phyloP scores from a whole-genome alignment of 2,113 vertebrate genomes.

The Nycticryphes semicollaris region DNA sequence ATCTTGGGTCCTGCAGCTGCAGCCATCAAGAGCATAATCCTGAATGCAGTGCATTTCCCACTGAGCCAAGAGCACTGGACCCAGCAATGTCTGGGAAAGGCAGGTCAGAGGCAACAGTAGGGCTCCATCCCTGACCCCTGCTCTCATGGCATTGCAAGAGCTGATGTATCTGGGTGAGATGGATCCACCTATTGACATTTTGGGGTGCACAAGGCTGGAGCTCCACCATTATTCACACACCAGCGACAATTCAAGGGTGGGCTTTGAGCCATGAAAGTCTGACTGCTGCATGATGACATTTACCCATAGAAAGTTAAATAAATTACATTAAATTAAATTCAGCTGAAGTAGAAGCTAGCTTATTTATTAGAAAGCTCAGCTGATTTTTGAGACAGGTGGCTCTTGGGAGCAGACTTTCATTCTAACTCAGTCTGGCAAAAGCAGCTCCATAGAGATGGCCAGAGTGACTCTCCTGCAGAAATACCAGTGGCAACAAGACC shows the following conservation, averaged over 20 bases:
- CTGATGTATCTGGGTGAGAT: neutral
- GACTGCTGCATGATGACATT: slow-evolving; percentile 11
- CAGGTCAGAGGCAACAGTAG: neutral
- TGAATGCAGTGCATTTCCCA: neutral
- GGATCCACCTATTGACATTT: neutral
- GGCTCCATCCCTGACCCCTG: neutral
- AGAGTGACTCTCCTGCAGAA: neutral
- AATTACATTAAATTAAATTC: slow-evolving; percentile 58
- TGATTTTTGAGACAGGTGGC: neutral
- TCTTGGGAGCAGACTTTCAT: neutral
- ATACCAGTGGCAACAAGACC: neutral
- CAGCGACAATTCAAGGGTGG: neutral
- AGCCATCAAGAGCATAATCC: neutral
- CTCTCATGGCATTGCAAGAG: neutral
- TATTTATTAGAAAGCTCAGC: slow-evolving; percentile 53
- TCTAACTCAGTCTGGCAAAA: neutral
- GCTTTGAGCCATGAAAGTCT: slow-evolving; percentile 27
- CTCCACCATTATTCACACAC: neutral
- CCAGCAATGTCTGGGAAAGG: neutral
- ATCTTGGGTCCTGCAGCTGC: neutral
- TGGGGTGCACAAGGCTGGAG: neutral
- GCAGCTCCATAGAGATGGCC: neutral
- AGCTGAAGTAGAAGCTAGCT: slow-evolving; percentile 39
- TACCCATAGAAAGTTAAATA: slow-evolving; percentile 42
- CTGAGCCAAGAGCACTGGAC: fast-evolving